These are phyloP conservation scores for Euproctis similis DNA, from an alignment of 2,888 invertebrate species.

Conservation along the genomic window DNA sequence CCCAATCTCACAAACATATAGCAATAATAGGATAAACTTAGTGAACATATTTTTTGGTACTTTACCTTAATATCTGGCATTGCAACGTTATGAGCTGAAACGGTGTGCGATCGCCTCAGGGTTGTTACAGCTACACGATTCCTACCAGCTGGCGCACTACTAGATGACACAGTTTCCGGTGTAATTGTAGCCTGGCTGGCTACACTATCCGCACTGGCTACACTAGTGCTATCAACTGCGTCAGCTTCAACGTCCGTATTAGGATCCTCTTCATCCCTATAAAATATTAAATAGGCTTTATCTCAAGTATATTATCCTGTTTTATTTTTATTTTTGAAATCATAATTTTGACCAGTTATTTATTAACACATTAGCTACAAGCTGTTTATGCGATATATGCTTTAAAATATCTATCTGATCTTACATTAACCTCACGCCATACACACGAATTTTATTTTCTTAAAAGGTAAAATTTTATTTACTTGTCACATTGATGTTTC, in stretches of 20 bases:
- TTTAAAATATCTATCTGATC: too few species aligned
- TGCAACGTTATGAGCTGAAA: slow-evolving; percentile 41
- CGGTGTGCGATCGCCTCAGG: slow-evolving; percentile 57
- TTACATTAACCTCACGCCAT: too few species aligned
- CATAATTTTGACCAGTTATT: too few species aligned
- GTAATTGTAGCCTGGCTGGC: slow-evolving; percentile 57
- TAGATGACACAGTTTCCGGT: slow-evolving; percentile 54
- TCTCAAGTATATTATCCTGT: neutral
- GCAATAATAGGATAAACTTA: neutral
- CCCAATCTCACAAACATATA: too few species aligned
- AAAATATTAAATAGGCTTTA: too few species aligned
- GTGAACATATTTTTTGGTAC: neutral
- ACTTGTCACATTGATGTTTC: too few species aligned
- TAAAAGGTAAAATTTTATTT: too few species aligned
- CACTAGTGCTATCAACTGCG: slow-evolving; percentile 38
- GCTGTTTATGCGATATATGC: too few species aligned
- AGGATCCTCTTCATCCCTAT: slow-evolving; percentile 44
- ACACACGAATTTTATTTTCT: too few species aligned
- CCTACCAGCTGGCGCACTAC: slow-evolving; percentile 51
- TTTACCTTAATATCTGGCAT: slow-evolving; percentile 27
- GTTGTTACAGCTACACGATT: slow-evolving; percentile 41
- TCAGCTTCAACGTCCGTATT: slow-evolving; percentile 43
- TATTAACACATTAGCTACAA: too few species aligned
- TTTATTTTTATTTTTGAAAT: too few species aligned
- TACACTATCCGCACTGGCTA: slow-evolving; percentile 41